A percentile compares a stretch with the other conserved stretches of the same genome.
These are phyloP conservation scores for Eretmocerus hayati DNA, from an alignment of 2,888 invertebrate genomes.

Conservation along the genomic window DNA sequence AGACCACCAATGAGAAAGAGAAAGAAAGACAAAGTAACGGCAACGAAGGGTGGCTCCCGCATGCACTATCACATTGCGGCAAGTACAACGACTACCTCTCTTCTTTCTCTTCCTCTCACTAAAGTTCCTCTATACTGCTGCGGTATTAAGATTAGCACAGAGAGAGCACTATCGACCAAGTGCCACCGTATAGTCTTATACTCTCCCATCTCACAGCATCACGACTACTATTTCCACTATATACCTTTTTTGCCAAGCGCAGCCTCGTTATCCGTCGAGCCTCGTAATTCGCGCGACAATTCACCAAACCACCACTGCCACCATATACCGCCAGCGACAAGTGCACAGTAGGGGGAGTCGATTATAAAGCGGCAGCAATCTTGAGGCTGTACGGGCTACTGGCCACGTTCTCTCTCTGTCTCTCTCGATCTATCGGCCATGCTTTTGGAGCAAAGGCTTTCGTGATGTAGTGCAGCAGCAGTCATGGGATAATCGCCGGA, in stretches of 20 bases:
- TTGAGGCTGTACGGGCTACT: too few species aligned
- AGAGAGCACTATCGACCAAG: conserved; percentile 30
- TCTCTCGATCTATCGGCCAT: too few species aligned
- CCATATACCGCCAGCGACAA: too few species aligned
- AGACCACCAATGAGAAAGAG: background rate
- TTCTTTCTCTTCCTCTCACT: conserved; percentile 10
- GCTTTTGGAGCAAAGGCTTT: too few species aligned
- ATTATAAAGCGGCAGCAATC: too few species aligned
- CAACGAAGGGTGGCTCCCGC: conserved; percentile 20
- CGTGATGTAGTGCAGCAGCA: too few species aligned
- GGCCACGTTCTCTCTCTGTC: too few species aligned
- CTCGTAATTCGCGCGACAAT: conserved; percentile 16
- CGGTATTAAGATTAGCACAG: conserved; percentile 41
- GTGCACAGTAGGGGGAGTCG: too few species aligned
- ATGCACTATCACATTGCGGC: conserved; percentile 25
- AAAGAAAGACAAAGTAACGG: background rate
- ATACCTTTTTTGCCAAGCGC: background rate
- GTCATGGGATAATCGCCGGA: too few species aligned
- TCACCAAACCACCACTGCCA: too few species aligned
- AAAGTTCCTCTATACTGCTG: conserved; percentile 19
- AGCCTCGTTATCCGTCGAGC: conserved; percentile 20
- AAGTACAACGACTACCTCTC: conserved; percentile 19
- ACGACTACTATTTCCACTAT: background rate
- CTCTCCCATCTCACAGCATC: conserved; percentile 3
- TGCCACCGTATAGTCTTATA: conserved; percentile 17